Conservation (phyloP, 2,888 invertebrate species). For the Lepas anatifera region DNA sequence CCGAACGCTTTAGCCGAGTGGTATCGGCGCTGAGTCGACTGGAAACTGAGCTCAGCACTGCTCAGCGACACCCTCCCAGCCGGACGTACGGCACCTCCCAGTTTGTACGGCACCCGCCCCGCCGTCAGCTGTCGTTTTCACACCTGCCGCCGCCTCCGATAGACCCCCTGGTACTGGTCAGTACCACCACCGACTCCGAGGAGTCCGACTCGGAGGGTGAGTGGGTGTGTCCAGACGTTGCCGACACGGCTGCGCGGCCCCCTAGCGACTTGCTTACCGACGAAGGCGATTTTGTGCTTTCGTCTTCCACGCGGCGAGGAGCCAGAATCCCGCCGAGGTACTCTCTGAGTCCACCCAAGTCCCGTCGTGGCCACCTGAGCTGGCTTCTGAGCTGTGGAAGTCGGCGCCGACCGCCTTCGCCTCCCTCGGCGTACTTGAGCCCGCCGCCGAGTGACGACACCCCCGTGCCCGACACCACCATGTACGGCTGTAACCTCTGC, state of each 20-base stretch:
- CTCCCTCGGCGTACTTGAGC: not conserved
- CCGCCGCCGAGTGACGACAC: not conserved
- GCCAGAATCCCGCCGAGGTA: not conserved
- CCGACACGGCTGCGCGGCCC: not conserved
- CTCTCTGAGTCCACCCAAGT: not conserved
- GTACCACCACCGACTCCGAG: not conserved
- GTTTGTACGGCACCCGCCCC: not conserved
- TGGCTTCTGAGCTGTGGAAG: constrained; percentile 2
- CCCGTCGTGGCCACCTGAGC: not conserved
- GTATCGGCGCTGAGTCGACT: constrained; percentile 1
- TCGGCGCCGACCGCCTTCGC: not conserved
- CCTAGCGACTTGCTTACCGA: not conserved
- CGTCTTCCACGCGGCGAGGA: not conserved
- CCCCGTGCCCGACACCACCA: not conserved
- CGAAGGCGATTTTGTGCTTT: not conserved
- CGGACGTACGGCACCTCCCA: not conserved
- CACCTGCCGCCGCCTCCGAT: not conserved
- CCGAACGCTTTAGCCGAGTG: not conserved
- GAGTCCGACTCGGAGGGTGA: not conserved
- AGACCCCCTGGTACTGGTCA: not conserved
- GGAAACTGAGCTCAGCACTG: not conserved
- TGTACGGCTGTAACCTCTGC: not conserved
- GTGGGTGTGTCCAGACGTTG: not conserved
- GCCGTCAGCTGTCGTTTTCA: not conserved
- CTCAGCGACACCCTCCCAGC: not conserved